Conservation (phyloP, 2,113 vertebrate species). For the Channa argus region DNA sequence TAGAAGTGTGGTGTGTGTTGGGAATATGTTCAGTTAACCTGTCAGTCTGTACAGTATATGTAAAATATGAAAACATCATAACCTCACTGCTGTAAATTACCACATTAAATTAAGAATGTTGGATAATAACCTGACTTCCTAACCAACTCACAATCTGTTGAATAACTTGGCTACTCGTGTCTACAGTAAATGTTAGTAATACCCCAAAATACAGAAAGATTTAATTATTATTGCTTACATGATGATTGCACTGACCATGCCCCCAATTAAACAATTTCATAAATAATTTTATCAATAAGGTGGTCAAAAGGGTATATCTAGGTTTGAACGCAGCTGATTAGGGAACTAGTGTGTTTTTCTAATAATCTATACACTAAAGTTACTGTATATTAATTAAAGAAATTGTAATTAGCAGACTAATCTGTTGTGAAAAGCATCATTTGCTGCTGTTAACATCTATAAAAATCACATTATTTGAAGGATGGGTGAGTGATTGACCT, state of each 20-base stretch:
- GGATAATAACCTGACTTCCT: too few species aligned
- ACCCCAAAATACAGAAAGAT: too few species aligned
- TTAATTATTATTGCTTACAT: too few species aligned
- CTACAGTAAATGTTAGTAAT: too few species aligned
- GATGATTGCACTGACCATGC: too few species aligned
- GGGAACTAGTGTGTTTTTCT: too few species aligned
- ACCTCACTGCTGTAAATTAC: neutral
- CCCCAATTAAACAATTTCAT: neutral
- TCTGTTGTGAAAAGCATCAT: neutral
- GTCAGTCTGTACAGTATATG: neutral
- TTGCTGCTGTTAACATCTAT: neutral
- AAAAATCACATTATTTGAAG: neutral
- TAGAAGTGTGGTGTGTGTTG: slow-evolving; percentile 14
- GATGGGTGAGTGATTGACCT: slow-evolving; percentile 6
- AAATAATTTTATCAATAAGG: neutral
- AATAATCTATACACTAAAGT: neutral
- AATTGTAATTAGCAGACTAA: neutral
- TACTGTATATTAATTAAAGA: neutral
- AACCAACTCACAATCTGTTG: too few species aligned
- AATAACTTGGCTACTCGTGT: too few species aligned
- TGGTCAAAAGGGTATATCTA: neutral
- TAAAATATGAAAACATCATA: neutral
- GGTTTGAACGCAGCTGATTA: neutral
- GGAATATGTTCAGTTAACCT: slow-evolving; percentile 15
- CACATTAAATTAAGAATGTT: neutral